Evolutionary conservation across 2,113 vertebrate species (phyloP).

Genomic region (Etheostoma spectabile): DNA sequence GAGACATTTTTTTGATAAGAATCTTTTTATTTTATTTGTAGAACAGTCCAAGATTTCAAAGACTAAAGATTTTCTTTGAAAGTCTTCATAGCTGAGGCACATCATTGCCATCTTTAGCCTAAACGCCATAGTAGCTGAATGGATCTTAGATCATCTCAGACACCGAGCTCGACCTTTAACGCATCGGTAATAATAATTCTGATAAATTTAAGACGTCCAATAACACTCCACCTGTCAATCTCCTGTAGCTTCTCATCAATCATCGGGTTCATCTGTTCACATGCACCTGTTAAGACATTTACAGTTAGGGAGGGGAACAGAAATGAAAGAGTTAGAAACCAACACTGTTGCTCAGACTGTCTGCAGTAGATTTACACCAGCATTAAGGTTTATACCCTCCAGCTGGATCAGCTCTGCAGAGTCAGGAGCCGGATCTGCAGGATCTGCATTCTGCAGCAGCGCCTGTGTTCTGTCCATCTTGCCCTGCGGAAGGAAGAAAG

Average conservation of each 20-base stretch:
- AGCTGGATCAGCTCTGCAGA: conserved; percentile 89
- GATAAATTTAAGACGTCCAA: not conserved
- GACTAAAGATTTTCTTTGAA: not conserved
- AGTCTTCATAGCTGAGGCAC: not conserved
- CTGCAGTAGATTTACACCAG: conserved; percentile 20
- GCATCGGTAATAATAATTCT: not conserved
- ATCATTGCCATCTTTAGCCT: not conserved
- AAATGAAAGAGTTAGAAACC: not conserved
- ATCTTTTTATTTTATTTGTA: not conserved
- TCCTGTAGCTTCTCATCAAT: conserved; percentile 97
- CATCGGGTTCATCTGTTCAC: conserved; percentile 97
- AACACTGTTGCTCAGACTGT: not conserved
- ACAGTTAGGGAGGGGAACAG: not conserved
- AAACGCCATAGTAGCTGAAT: not conserved
- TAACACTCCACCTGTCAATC: conserved; percentile 90
- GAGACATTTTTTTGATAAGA: no score
- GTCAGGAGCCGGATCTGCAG: conserved; percentile 89
- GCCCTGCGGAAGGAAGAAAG: conserved; percentile 79
- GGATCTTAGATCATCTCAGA: not conserved
- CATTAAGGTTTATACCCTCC: conserved; percentile 87
- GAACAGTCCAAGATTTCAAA: not conserved
- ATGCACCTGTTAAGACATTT: conserved; percentile 87
- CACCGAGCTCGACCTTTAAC: not conserved
- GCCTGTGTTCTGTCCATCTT: conserved; percentile 94
- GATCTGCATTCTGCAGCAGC: conserved; percentile 94